phyloP scores from a whole-genome alignment of 2,888 invertebrate species.

The Celastrina argiolus region DNA sequence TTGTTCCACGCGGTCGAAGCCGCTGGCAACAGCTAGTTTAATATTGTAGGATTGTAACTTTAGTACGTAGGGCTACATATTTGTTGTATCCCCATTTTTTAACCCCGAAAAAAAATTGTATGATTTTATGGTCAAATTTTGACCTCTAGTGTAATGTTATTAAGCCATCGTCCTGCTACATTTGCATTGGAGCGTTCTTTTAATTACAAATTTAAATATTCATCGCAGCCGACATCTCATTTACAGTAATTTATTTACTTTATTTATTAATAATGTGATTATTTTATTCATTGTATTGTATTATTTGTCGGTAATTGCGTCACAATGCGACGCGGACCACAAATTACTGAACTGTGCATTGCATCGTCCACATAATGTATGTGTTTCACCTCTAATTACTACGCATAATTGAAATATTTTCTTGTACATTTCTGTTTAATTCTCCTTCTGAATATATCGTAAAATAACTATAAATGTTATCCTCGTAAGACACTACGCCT shows the following conservation, averaged over 20 bases:
- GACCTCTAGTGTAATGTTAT: neutral
- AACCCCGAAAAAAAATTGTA: too few relatives aligned
- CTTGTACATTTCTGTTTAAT: neutral
- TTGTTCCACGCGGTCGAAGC: too few relatives aligned
- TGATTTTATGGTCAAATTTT: too few relatives aligned
- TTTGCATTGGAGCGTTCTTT: neutral
- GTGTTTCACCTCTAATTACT: neutral
- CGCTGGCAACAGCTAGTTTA: too few relatives aligned
- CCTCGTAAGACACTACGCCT: too few relatives aligned
- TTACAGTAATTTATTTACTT: slow-evolving; percentile 5
- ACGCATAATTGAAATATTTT: neutral
- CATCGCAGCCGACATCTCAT: neutral
- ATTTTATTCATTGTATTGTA: neutral
- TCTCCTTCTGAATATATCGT: too few relatives aligned
- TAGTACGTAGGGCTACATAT: too few relatives aligned
- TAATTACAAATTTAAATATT: neutral
- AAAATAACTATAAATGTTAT: too few relatives aligned
- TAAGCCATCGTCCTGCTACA: neutral
- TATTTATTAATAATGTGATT: neutral
- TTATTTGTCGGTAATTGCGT: neutral
- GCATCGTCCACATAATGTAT: neutral
- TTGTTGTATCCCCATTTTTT: too few relatives aligned
- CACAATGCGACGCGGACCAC: neutral
- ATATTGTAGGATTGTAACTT: too few relatives aligned
- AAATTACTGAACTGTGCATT: neutral